These are phyloP conservation scores for Bruchidius siliquastri DNA, from an alignment of 2,888 invertebrate species.

Conservation along the genomic window DNA sequence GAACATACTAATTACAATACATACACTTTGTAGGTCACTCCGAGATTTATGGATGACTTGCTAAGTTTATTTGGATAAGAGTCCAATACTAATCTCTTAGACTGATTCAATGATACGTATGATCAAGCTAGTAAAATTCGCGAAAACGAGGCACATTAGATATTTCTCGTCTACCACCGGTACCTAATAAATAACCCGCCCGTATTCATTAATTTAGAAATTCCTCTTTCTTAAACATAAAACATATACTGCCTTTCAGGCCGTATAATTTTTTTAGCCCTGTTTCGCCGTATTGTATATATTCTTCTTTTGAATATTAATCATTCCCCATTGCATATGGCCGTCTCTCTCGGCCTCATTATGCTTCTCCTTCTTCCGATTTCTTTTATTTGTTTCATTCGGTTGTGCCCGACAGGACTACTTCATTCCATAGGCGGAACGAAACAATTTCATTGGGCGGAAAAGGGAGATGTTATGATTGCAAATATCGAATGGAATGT, in stretches of 20 bases:
- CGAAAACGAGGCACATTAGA: neutral
- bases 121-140: slow-evolving; percentile 7
- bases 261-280: slow-evolving; percentile 26
- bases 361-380: slow-evolving; percentile 14
- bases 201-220: slow-evolving; percentile 21
- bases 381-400: slow-evolving; percentile 27
- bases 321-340: slow-evolving; percentile 28
- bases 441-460: neutral
- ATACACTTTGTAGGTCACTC: no score
- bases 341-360: slow-evolving; percentile 24
- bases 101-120: neutral
- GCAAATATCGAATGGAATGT: no score
- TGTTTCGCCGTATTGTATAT: slow-evolving; percentile 30
- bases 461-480: no score
- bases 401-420: slow-evolving; percentile 18
- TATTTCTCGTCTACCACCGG: neutral
- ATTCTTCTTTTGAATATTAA: slow-evolving; percentile 38
- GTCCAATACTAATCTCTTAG: no score
- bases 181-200: slow-evolving; percentile 2
- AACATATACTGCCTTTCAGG: slow-evolving; percentile 19
- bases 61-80: no score
- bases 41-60: no score
- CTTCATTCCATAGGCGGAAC: neutral
- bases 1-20: no score
- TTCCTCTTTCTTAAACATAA: slow-evolving; percentile 18